Percentiles rank a stretch among this genome's conserved stretches.
Evolutionary conservation across 2,888 invertebrate genomes (phyloP).

Genomic region (Trilocha varians): DNA sequence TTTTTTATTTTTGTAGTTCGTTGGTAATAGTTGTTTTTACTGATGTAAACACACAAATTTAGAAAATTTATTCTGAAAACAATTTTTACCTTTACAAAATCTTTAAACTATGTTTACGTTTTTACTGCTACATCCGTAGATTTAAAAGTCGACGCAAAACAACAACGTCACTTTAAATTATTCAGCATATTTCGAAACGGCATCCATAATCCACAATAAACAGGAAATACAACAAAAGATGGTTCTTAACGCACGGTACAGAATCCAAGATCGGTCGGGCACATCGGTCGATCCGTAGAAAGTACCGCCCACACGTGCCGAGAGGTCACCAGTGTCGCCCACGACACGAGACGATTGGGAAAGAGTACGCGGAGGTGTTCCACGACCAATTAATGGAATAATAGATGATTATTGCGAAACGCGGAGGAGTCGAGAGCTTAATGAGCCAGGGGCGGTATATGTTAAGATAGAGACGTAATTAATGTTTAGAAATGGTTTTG

Average conservation of each 20-base stretch:
- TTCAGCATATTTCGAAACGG: background rate
- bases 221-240: conserved; percentile 9
- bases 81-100: too few relatives aligned
- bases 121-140: too few relatives aligned
- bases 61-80: too few relatives aligned
- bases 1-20: too few relatives aligned
- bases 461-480: background rate
- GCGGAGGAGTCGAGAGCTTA: conserved; percentile 29
- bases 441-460: background rate
- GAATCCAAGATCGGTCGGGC: conserved; percentile 27
- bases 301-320: conserved; percentile 55
- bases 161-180: background rate
- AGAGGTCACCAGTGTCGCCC: conserved; percentile 60
- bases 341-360: conserved; percentile 34
- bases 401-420: conserved; percentile 52
- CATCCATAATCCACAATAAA: background rate
- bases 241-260: conserved; percentile 18
- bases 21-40: too few relatives aligned
- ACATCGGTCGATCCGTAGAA: conserved; percentile 41
- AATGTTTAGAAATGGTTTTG: too few relatives aligned
- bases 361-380: conserved; percentile 38
- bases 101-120: too few relatives aligned
- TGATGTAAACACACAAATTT: too few relatives aligned
- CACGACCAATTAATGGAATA: conserved; percentile 39
- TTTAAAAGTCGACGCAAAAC: background rate